Conservation (phyloP, 2,888 invertebrate species). For the Diplolepis rosae region DNA sequence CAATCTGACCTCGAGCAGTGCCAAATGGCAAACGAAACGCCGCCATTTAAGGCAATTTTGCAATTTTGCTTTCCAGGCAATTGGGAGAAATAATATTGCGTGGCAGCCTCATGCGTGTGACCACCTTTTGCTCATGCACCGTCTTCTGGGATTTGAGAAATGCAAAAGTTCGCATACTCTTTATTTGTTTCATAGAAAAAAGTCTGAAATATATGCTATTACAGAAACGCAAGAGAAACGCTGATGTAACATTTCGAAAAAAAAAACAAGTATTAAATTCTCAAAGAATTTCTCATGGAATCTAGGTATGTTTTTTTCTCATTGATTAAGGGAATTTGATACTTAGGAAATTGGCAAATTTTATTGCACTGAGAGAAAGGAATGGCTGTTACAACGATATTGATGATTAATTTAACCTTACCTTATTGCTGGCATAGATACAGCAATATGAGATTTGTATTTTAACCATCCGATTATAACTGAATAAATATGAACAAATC, state of each 20-base stretch:
- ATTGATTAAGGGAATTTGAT: too few species aligned
- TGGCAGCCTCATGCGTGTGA: conserved; percentile 11
- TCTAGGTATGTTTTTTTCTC: too few species aligned
- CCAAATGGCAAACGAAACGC: conserved; percentile 19
- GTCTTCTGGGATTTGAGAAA: background rate
- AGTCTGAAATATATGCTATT: conserved; percentile 9
- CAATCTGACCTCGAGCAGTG: background rate
- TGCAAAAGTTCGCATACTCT: background rate
- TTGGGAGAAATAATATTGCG: conserved; percentile 25
- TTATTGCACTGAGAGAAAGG: too few species aligned
- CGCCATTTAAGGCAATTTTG: conserved; percentile 23
- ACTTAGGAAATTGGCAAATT: too few species aligned
- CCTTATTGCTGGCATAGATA: too few species aligned
- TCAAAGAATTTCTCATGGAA: too few species aligned
- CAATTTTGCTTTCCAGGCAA: conserved; percentile 19
- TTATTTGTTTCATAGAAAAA: background rate
- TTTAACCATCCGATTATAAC: too few species aligned
- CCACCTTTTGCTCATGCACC: background rate
- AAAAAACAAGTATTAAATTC: background rate
- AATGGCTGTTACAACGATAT: too few species aligned
- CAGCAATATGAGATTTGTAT: too few species aligned
- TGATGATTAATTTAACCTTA: too few species aligned
- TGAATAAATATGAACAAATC: too few species aligned
- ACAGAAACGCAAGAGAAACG: background rate
- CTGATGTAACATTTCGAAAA: conserved; percentile 14